Evolutionary conservation across 2,113 vertebrate genomes (phyloP), one percentile per base, ranked within the genome.

Genomic region (Siphamia tubifer): DNA sequence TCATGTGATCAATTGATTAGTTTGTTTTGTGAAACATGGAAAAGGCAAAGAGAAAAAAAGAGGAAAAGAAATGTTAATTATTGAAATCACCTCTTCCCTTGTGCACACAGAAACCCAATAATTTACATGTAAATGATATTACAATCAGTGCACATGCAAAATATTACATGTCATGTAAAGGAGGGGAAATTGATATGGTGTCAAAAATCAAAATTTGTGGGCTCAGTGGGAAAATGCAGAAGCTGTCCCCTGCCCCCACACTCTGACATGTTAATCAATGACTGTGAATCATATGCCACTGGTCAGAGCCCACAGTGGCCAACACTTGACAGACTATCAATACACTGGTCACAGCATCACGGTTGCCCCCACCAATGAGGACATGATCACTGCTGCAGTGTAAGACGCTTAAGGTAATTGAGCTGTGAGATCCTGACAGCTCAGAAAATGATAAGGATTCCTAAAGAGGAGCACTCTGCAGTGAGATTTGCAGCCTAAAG

Each of bases 11-110:
- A 30, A 28, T 77, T 54, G 23, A 74, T 74, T 58, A n/a, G n/a
- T 36, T 13, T 89, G 91, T 91, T 12, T 45, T 80, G 15, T 88
- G 84, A 89, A 88, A 91, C 4, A 15, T 20, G 88, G 90, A 90
- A 78, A 39, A 61, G 27, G 28, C 52, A 21, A 16, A 42, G 21
- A 42, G 12, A 54, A 27, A 63, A 9, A 5, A 11, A 78, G 34
- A 68, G 0, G 47, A 92, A 87, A 94, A 92, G 90, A 91, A 92
- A 91, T 89, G 88, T 96, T 94, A 95, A 96, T 94, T 90, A 93
- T 92, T 88, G 89, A 87, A 93, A 92, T 94, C 90, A 95, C 85
- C 83, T 91, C 16, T 91, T 91, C 91, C 52, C 90, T 90, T 5
- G 90, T 92, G 42, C 36, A 90, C 90, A 91, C 73, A 93, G 90